These are phyloP conservation scores for Anoura caudifer DNA, from an alignment of 2,113 vertebrate genomes.

Conservation along the genomic window DNA sequence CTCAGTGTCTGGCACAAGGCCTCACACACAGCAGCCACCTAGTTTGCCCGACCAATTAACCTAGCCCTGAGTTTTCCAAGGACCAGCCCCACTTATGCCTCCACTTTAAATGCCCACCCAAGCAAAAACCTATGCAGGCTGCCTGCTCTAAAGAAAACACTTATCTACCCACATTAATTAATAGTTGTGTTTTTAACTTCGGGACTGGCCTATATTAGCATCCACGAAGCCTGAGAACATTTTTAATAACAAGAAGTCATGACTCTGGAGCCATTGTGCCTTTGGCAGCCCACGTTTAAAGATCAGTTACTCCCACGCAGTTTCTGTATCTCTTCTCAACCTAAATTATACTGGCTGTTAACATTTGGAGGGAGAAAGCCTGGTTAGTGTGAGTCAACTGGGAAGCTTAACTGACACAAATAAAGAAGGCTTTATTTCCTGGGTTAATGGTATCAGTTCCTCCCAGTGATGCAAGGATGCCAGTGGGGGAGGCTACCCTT, in stretches of 20 bases:
- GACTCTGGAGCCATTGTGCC: neutral
- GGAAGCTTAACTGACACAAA: neutral
- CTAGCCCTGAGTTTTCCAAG: neutral
- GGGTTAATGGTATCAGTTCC: neutral
- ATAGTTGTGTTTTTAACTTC: neutral
- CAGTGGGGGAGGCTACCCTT: neutral
- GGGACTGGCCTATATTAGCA: neutral
- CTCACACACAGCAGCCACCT: neutral
- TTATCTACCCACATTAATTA: neutral
- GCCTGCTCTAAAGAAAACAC: neutral
- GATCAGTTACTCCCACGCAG: neutral
- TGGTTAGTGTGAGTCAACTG: neutral
- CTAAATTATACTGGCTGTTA: neutral
- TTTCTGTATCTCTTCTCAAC: neutral
- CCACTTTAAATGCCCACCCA: neutral
- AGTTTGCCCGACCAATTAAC: neutral
- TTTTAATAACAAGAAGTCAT: neutral
- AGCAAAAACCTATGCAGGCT: neutral
- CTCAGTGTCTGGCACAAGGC: neutral
- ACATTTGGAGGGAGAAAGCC: neutral
- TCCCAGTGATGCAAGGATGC: neutral
- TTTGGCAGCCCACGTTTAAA: neutral
- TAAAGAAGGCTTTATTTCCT: conserved; percentile 27
- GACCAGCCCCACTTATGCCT: neutral
- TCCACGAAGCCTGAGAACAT: neutral